These are phyloP conservation scores for Leuciscus idus DNA, from an alignment of 2,113 vertebrate genomes.

Conservation along the genomic window DNA sequence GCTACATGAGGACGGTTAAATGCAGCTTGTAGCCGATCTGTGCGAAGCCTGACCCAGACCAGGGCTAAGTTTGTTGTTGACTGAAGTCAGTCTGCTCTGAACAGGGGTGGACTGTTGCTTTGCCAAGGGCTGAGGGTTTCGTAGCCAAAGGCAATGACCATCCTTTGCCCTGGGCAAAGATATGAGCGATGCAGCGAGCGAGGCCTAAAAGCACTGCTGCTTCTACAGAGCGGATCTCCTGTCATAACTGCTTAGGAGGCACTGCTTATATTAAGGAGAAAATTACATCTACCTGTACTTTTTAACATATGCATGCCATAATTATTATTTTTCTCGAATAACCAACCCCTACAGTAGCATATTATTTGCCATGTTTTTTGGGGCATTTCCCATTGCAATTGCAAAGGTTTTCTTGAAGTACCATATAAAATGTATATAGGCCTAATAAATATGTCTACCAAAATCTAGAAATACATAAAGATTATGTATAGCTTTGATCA, in stretches of 20 bases:
- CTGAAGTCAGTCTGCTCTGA: conserved; percentile 32
- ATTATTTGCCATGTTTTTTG: neutral
- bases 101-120: conserved; percentile 35
- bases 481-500: too few relatives aligned
- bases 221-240: neutral
- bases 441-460: too few relatives aligned
- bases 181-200: conserved; percentile 7
- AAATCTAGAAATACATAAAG: too few relatives aligned
- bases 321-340: too few relatives aligned
- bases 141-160: conserved; percentile 42
- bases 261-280: neutral
- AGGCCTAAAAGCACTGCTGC: conserved; percentile 1
- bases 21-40: conserved; percentile 6
- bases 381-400: too few relatives aligned
- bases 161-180: conserved; percentile 43
- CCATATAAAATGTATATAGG: too few relatives aligned
- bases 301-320: neutral
- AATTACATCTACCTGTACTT: neutral
- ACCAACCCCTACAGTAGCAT: neutral
- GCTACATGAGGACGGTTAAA: neutral
- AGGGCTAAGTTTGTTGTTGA: conserved; percentile 30
- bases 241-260: neutral
- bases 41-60: conserved; percentile 8
- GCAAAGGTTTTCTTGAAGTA: too few relatives aligned
- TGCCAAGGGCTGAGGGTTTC: conserved; percentile 34